Evolutionary conservation across 2,797 vertebrate genomes (phyloP), one percentile per base, ranked within the genome.

Genomic region (Sciurus vulgaris): DNA sequence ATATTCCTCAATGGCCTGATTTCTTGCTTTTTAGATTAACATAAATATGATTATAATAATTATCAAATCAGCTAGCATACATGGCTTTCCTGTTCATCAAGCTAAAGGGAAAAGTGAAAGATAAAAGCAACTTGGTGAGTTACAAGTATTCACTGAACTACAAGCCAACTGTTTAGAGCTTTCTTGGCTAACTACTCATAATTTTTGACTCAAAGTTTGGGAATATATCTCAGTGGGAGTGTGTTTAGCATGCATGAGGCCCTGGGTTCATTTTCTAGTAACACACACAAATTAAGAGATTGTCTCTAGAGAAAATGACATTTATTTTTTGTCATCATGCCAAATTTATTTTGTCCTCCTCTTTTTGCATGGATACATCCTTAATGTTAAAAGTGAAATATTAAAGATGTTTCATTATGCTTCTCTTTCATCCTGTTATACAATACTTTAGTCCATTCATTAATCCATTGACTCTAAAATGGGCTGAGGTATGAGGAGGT

Each of bases 101-200:
- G 96, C 10, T 28, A 8, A 54, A 96, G 69, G 76, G n/a, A 93
- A 96, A 93, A 47, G 51, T 51, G 44, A 22, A 69, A 97, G 84
- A 93, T 92, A 95, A 97, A 96, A 97, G 72, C 69, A 93, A 86
- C 1, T 30, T 49, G 12, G 4, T 96, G 81, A 97, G 96, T 97
- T 97, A 87, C 84, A 82, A 91, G 56, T 96, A 65, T 94, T 87
- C 69, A 30, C 56, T 83, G 3, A 91, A 95, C 5, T 41, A 92
- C 1, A 97, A 93, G 41, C 89, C 86, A 96, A 79, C 4, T 95
- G 9, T 85, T 76, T 93, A 91, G 93, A 86, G 69, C 73, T 95
- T 95, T 65, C 22, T 93, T 87, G 54, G 51, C 47, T 94, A 96
- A 6, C 63, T 96, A 24, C 59, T 93, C 38, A 92, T 85, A 97